Percentiles rank a stretch among this genome's conserved stretches.
Evolutionary conservation across 1,140 invertebrate genomes (phyloP).

Genomic region (Xylocopa sonorina): DNA sequence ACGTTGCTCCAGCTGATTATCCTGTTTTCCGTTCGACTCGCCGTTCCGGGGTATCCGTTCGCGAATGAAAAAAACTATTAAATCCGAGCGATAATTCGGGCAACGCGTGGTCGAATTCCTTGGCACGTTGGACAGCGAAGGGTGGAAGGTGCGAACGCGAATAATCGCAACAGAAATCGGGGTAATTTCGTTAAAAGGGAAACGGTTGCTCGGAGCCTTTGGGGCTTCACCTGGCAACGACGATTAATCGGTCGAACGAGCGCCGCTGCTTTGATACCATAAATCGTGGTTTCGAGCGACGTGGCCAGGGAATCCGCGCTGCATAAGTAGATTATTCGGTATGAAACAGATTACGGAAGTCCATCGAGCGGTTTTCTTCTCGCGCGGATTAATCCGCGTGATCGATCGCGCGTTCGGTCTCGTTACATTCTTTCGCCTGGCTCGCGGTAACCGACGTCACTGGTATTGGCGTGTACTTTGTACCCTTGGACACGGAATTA

Average conservation of each 20-base stretch:
- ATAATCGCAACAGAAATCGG: constrained; percentile 28
- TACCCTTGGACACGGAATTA: background rate
- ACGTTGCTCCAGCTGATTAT: too few relatives aligned
- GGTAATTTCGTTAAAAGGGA: constrained; percentile 36
- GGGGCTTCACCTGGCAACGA: constrained; percentile 13
- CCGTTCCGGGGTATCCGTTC: too few relatives aligned
- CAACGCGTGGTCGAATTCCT: too few relatives aligned
- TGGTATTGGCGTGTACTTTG: background rate
- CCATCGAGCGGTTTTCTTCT: constrained; percentile 31
- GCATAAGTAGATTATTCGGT: constrained; percentile 65
- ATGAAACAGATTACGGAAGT: constrained; percentile 65
- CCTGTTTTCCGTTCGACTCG: too few relatives aligned
- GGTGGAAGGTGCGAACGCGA: background rate
- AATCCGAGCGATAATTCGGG: too few relatives aligned
- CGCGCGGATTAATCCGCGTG: constrained; percentile 28
- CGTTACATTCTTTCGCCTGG: background rate
- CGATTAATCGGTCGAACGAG: constrained; percentile 55
- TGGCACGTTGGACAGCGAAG: background rate
- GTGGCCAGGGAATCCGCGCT: constrained; percentile 53
- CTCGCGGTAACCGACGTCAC: background rate
- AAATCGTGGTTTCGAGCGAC: constrained; percentile 64
- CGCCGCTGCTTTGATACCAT: constrained; percentile 42
- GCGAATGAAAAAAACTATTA: too few relatives aligned
- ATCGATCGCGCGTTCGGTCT: constrained; percentile 33
- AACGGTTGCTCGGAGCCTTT: background rate